A percentile compares a stretch with the other conserved stretches of the same genome.
These are phyloP conservation scores for Stigmatopora nigra DNA, from an alignment of 2,113 vertebrate species.

Conservation along the genomic window DNA sequence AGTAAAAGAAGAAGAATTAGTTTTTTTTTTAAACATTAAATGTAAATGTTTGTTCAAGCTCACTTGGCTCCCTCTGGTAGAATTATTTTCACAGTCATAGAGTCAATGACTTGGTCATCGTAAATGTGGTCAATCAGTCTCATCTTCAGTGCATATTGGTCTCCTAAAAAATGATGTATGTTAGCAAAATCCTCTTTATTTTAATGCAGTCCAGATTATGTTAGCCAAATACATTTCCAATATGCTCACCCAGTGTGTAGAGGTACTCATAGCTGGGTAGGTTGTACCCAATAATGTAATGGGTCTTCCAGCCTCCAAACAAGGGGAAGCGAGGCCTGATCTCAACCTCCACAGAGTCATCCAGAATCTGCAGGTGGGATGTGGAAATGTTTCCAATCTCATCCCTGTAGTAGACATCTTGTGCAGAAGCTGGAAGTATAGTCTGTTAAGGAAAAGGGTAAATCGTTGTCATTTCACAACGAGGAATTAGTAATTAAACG, in stretches of 20 bases:
- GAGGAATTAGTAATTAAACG: neutral
- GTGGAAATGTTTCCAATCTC: constrained; percentile 99
- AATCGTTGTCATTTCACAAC: neutral
- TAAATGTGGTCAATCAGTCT: constrained; percentile 94
- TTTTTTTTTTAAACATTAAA: neutral
- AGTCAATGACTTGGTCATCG: constrained; percentile 94
- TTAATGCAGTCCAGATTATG: neutral
- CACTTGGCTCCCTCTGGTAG: constrained; percentile 95
- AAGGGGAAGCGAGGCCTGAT: constrained; percentile 92
- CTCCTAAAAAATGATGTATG: constrained; percentile 68
- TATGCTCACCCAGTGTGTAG: constrained; percentile 84
- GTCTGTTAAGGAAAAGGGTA: constrained; percentile 68
- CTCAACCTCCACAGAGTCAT: constrained; percentile 97
- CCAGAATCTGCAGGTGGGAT: constrained; percentile 90
- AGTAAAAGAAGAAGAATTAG: constrained; percentile 6
- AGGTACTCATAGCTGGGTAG: constrained; percentile 98
- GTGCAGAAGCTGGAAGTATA: constrained; percentile 96
- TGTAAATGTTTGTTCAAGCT: constrained; percentile 40
- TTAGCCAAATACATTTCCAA: neutral
- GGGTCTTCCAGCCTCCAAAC: constrained; percentile 98
- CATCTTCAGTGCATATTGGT: constrained; percentile 97
- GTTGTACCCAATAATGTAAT: constrained; percentile 96
- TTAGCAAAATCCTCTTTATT: neutral
- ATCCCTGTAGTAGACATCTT: constrained; percentile 96
- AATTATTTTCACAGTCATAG: constrained; percentile 88